A percentile compares a stretch with the other conserved stretches of the same genome.
Evolutionary conservation across 2,888 invertebrate species (phyloP).

Genomic region (Drosophila limbata): DNA sequence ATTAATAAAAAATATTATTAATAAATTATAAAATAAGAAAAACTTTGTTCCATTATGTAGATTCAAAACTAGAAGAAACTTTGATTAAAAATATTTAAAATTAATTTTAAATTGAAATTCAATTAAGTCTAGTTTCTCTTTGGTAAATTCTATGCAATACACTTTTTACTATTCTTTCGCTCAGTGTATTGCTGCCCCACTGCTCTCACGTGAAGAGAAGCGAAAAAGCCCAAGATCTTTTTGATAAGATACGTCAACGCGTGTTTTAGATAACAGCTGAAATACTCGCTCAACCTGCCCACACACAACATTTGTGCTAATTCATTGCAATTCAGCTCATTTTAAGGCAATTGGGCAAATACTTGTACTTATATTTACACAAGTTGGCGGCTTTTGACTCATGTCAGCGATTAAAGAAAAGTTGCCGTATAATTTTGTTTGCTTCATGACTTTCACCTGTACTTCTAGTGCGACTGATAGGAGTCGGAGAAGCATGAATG

Average conservation of each 20-base stretch:
- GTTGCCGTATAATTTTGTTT: background rate
- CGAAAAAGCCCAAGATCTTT: constrained; percentile 66
- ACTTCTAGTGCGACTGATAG: background rate
- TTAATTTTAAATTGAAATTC: too few species aligned
- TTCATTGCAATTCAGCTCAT: constrained; percentile 59
- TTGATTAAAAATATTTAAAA: too few species aligned
- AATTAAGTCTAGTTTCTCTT: too few species aligned
- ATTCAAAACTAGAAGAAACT: too few species aligned
- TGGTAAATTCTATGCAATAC: too few species aligned
- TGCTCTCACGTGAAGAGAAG: constrained; percentile 11
- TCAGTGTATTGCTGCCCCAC: constrained; percentile 38
- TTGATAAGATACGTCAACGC: constrained; percentile 72
- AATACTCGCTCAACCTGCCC: background rate
- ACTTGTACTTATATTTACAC: constrained; percentile 1
- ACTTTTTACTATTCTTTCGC: constrained; percentile 26
- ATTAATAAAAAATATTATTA: too few species aligned
- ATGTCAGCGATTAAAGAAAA: background rate
- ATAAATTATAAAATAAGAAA: too few species aligned
- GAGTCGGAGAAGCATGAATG: background rate
- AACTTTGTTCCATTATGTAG: too few species aligned
- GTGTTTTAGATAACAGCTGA: constrained; percentile 46
- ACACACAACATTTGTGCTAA: constrained; percentile 50
- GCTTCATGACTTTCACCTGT: constrained; percentile 16
- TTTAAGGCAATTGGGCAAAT: constrained; percentile 24
- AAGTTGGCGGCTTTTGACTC: constrained; percentile 1